Evolutionary conservation across 2,797 vertebrate species (phyloP), one percentile per base, ranked within the genome.

Genomic region (Microctenopoma lineatum): DNA sequence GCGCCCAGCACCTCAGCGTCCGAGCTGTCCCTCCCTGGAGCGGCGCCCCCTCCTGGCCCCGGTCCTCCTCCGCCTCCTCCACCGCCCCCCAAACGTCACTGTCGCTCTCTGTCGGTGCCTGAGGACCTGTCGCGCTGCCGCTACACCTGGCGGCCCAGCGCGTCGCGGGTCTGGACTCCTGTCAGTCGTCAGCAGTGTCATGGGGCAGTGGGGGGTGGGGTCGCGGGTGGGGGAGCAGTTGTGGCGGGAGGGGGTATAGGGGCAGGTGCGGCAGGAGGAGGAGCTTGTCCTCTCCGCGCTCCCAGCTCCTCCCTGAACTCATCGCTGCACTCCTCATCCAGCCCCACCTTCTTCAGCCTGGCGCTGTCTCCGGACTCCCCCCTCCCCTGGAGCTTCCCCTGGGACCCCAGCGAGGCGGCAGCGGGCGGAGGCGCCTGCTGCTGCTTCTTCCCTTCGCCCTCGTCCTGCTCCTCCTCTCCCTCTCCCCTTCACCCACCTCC

Each of bases 51-150:
- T 6, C 82, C 81, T 0, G 81, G 81, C 36, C 87, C 92, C 54
- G 77, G 90, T 27, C 79, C 89, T 60, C 91, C 94, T 5, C 94
- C 94, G 2, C 90, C 94, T 73, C 90, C 90, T 13, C 94, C 95
- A 38, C 93, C 91, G 1, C 95, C 96, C 26, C 94, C 95, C 2
- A 96, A 96, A 88, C 95, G 95, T 77, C 95, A 96, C 93, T 96
- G 96, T 85, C 95, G 96, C 73, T 97, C 95, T 2, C 94, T 96
- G 83, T 96, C 96, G 46, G 95, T 96, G 79, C 95, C 96, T 4
- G 96, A 96, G 92, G 96, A 97, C 90, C 92, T 97, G 86, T 96
- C 96, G 18, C 95, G 94, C 79, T 97, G 96, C 93, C 95, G 95
- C 84, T 95, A 96, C 60, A 94, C 96, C 65, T 97, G 96, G 96